These are phyloP conservation scores for Pelusios castaneus DNA, from an alignment of 2,113 vertebrate species.

Conservation along the genomic window DNA sequence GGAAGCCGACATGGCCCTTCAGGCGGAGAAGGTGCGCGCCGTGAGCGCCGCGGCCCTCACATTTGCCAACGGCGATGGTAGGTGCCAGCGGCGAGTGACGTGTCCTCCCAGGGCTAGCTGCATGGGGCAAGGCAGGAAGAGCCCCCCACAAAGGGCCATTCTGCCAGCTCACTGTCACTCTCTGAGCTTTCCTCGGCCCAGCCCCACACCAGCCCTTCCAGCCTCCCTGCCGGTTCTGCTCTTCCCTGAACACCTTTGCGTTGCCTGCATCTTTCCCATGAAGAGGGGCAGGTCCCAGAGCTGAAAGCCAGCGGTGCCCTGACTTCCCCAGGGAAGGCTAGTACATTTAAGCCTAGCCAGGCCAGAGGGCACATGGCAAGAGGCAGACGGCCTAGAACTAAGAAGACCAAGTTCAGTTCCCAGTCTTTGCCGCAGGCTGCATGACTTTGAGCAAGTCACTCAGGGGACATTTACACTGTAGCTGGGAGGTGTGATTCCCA, in stretches of 20 bases:
- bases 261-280: neutral
- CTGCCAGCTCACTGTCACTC: fast-evolving
- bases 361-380: neutral
- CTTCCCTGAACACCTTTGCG: neutral
- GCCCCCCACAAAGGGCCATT: fast-evolving
- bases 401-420: neutral
- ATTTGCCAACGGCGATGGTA: slow-evolving; percentile 89
- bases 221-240: neutral
- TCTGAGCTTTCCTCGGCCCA: neutral
- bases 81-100: slow-evolving; percentile 25
- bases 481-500: neutral
- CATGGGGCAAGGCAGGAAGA: neutral
- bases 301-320: neutral
- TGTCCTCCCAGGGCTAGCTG: neutral
- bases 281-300: neutral
- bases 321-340: neutral
- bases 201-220: neutral
- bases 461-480: neutral
- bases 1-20: slow-evolving; percentile 91
- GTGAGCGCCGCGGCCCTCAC: slow-evolving; percentile 83
- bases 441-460: neutral
- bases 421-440: neutral
- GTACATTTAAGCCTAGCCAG: neutral
- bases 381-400: neutral
- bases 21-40: slow-evolving; percentile 87